Base-by-base conservation (phyloP, 2,888 invertebrate genomes). In the Ganaspis brasiliensis region DNA sequence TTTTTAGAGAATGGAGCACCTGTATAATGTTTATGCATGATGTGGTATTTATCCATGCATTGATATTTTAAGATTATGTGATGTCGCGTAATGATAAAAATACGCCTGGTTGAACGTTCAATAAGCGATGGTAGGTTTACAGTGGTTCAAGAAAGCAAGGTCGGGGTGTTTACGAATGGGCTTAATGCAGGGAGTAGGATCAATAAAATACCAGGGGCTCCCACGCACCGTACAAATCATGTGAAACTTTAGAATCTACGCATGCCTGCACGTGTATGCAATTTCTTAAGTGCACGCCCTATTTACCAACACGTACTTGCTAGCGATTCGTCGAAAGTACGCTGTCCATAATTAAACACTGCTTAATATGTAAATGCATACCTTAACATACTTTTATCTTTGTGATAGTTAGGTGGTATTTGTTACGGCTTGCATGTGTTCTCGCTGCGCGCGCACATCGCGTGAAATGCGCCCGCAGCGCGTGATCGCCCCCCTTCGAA, bases 151-250 rank as follows among this genome's bases (percentile, higher is more conserved):
- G 45, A 40, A 67, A 67, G 67, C 67, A 67, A 67, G 67, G 67
- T 67, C 67, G 67, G 67, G 67, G 45, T 67, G 67, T 67, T 67
- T 67, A 67, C 67, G 67, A 67, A 67, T 67, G 67, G 45, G 67
- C 67, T 67, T 67, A 67, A 67, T 67, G 45, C 45, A 67, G 67
- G 24, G 67, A 67, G 67, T 37, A 67, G 67, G 67, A 67, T 67
- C 67, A 67, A 67, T 67, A 67, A 67, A 67, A 67, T 67, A 67
- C 67, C 67, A 67, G 24, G 67, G 67, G 67, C 67, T 67, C 67
- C 67, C 67, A 67, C 67, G 67, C 67, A 67, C 67, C 45, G 45
- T 14, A 67, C 67, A 67, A 67, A 67, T 67, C 45, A 67, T 67
- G 67, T 67, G 67, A 19, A 67, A 67, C 45, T 67, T 67, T 26